A percentile compares a stretch with the other conserved stretches of the same genome.
Evolutionary conservation across 2,888 invertebrate species (phyloP).

Genomic region (Calliopum simillimum): DNA sequence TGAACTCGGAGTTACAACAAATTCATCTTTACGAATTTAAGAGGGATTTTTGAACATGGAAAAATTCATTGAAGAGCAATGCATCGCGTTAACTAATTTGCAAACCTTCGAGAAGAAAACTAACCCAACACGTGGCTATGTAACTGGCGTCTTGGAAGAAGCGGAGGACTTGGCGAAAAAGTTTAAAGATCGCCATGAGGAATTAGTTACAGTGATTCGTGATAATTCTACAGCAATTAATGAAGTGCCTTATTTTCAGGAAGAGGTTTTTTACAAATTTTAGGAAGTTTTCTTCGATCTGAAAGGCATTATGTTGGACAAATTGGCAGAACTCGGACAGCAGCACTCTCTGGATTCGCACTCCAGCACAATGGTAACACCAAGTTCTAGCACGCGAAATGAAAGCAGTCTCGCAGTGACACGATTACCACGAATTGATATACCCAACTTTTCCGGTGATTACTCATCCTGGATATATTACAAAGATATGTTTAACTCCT

Average conservation of each 20-base stretch:
- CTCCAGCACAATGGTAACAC: not conserved
- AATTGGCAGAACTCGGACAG: not conserved
- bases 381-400: not conserved
- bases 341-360: not conserved
- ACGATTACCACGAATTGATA: not conserved
- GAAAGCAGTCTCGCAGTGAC: not conserved
- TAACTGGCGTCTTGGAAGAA: no score
- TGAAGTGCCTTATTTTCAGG: not conserved
- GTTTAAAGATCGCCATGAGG: no score
- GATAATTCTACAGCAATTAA: not conserved
- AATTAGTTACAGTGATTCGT: no score
- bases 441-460: not conserved
- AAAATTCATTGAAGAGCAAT: no score
- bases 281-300: not conserved
- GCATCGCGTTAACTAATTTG: no score
- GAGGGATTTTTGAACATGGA: no score
- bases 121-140: no score
- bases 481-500: not conserved
- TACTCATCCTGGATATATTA: not conserved
- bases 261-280: not conserved
- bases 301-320: not conserved
- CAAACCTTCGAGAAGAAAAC: no score
- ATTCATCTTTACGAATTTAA: no score
- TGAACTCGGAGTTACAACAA: no score
- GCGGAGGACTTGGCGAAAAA: no score